Conservation (phyloP, 2,113 vertebrate species). For the Cololabis saira region DNA sequence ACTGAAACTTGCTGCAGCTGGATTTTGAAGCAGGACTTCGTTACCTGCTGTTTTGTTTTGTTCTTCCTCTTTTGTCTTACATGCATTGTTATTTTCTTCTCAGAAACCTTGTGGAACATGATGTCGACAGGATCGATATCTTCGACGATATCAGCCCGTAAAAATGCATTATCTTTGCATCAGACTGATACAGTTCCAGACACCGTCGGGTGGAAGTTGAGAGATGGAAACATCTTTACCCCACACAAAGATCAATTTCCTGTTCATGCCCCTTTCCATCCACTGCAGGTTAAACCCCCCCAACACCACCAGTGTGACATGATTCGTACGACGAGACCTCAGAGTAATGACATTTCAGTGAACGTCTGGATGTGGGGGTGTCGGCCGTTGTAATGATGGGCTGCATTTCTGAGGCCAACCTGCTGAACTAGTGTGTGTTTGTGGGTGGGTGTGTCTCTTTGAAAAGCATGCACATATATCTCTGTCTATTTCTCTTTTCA, state of each 20-base stretch:
- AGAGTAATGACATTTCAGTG: conserved; percentile 49
- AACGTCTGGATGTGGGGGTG: conserved; percentile 53
- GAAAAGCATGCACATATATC: too few relatives aligned
- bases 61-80: background rate
- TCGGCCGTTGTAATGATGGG: conserved; percentile 65
- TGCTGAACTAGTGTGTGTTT: conserved; percentile 1
- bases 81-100: background rate
- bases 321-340: conserved; percentile 24
- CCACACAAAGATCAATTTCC: too few relatives aligned
- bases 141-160: background rate
- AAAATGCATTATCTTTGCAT: background rate
- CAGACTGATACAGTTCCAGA: too few relatives aligned
- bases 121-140: too few relatives aligned
- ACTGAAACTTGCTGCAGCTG: too few relatives aligned
- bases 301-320: background rate
- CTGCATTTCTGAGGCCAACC: conserved; percentile 50
- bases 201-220: too few relatives aligned
- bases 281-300: too few relatives aligned
- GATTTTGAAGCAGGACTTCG: too few relatives aligned
- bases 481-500: too few relatives aligned
- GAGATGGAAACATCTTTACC: too few relatives aligned
- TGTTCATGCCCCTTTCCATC: too few relatives aligned
- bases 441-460: too few relatives aligned
- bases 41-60: background rate
- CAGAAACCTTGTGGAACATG: background rate